These are phyloP conservation scores for Chloromyia formosa DNA, from an alignment of 2,888 invertebrate species.

Conservation along the genomic window DNA sequence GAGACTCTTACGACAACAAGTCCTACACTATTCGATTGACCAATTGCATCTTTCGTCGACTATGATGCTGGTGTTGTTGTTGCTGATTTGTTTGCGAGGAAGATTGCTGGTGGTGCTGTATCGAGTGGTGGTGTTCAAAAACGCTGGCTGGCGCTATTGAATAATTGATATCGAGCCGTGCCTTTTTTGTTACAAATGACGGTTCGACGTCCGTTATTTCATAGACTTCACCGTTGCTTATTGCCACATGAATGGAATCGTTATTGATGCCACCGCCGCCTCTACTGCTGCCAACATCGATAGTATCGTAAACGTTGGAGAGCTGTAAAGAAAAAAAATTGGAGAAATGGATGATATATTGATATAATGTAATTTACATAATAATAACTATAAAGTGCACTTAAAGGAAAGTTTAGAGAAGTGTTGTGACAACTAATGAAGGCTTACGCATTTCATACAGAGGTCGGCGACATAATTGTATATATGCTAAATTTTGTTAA, in stretches of 20 bases:
- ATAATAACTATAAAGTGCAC: too few species aligned
- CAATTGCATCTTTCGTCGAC: constrained; percentile 71
- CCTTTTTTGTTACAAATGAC: constrained; percentile 59
- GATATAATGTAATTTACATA: too few species aligned
- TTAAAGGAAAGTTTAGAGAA: too few species aligned
- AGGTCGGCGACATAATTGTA: too few species aligned
- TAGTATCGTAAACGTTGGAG: constrained; percentile 76
- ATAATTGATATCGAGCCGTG: constrained; percentile 63
- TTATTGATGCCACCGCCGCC: constrained; percentile 63
- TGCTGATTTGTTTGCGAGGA: constrained; percentile 46
- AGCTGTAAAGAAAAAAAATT: constrained; percentile 64
- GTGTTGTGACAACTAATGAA: too few species aligned
- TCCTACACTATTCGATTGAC: constrained; percentile 66
- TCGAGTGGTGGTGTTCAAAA: constrained; percentile 57
- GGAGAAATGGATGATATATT: too few species aligned
- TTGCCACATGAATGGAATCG: constrained; percentile 56
- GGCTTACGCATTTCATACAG: too few species aligned
- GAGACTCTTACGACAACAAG: background rate
- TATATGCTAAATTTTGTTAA: too few species aligned
- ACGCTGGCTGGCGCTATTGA: constrained; percentile 65
- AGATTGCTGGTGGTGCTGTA: constrained; percentile 53
- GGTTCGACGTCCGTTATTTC: constrained; percentile 68
- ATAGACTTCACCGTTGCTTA: constrained; percentile 66
- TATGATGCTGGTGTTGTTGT: constrained; percentile 63
- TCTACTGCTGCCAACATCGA: constrained; percentile 68